Conservation (phyloP, 2,888 invertebrate genomes). For the Icerya purchasi region DNA sequence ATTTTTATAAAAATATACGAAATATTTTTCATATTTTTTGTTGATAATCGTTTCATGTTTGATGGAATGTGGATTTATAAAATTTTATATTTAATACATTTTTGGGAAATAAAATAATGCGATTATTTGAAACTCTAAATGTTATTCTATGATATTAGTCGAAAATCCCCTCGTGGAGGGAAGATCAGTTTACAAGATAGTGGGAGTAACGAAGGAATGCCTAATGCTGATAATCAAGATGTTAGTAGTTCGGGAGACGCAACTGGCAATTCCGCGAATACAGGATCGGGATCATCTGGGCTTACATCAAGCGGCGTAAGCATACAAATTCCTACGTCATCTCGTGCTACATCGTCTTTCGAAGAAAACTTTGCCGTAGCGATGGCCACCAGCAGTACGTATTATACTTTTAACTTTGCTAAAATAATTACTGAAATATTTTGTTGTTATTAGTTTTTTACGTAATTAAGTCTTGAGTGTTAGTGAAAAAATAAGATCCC, state of each 20-base stretch:
- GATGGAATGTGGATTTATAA: too few species aligned
- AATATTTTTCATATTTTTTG: background rate
- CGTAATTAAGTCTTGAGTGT: background rate
- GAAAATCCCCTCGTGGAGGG: constrained; percentile 13
- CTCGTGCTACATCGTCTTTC: constrained; percentile 5
- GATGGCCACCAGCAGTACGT: constrained; percentile 9
- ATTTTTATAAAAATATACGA: background rate
- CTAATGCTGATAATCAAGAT: background rate
- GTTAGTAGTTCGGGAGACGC: background rate
- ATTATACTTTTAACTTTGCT: background rate
- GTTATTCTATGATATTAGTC: too few species aligned
- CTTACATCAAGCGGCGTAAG: constrained; percentile 4
- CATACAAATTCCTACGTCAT: constrained; percentile 1
- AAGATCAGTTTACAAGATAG: constrained; percentile 9
- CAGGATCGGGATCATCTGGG: constrained; percentile 7
- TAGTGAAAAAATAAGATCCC: too few species aligned
- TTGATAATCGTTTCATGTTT: background rate
- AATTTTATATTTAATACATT: too few species aligned
- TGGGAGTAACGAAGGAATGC: constrained; percentile 5
- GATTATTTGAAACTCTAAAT: too few species aligned
- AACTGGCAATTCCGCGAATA: constrained; percentile 1
- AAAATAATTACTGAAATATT: background rate
- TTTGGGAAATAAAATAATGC: too few species aligned
- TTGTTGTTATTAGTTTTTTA: background rate
- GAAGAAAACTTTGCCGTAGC: constrained; percentile 10